Conservation (phyloP, 2,113 vertebrate genomes). For the Nannobrachium achirus region DNA sequence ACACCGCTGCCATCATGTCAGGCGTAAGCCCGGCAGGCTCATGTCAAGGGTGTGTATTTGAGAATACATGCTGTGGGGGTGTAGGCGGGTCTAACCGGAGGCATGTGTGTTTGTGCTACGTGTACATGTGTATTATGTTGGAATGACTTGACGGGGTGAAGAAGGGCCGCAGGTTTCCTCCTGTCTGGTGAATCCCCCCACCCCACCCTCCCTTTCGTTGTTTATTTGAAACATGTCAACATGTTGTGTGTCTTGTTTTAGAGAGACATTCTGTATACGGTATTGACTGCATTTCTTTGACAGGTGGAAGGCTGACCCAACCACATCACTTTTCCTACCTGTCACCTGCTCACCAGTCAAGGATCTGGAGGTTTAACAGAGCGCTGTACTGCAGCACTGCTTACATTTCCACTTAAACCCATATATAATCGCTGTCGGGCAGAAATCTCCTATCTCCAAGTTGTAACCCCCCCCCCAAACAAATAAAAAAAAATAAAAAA, state of each 20-base stretch:
- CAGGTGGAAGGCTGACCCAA: background rate
- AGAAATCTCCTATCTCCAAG: too few relatives aligned
- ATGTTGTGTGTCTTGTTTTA: background rate
- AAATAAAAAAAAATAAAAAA: too few relatives aligned
- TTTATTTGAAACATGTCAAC: constrained; percentile 16
- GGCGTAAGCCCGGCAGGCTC: constrained; percentile 22
- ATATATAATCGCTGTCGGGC: too few relatives aligned
- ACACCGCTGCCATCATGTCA: constrained; percentile 20
- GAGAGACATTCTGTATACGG: background rate
- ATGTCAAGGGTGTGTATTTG: constrained; percentile 2
- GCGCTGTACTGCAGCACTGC: too few relatives aligned
- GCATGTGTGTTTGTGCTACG: background rate
- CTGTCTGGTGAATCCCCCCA: constrained; percentile 4
- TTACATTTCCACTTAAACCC: too few relatives aligned
- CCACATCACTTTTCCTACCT: background rate
- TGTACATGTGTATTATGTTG: background rate
- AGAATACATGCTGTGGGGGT: background rate
- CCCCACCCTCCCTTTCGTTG: background rate
- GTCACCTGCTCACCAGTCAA: background rate
- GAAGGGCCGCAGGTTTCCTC: constrained; percentile 7
- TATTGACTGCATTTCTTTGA: background rate
- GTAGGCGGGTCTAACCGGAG: background rate
- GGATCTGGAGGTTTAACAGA: background rate
- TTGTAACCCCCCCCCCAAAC: too few relatives aligned
- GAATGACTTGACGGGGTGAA: constrained; percentile 11